Base-by-base conservation (phyloP, 2,797 vertebrate species). In the Xerus rutilus region DNA sequence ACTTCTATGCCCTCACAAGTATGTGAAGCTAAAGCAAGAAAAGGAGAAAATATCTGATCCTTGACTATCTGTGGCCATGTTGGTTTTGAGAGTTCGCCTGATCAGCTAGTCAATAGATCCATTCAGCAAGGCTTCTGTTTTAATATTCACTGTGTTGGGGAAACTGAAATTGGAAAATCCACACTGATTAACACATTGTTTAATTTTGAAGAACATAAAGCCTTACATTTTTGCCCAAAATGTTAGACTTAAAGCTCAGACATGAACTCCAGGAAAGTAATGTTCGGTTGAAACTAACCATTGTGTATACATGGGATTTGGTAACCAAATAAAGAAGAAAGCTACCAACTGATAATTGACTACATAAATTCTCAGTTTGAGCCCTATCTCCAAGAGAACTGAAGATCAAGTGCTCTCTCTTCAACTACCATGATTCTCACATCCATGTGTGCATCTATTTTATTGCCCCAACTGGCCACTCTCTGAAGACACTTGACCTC, bases 341-440 rank as follows among this genome's bases (percentile, higher is more conserved):
- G 99, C 98, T 99, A 99, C 98, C 99, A 99, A 97, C 99, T 99
- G n/a, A 98, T 99, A 96, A 99, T 99, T 98, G 99, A 99, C 98
- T 99, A 99, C 98, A 99, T 99, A 94, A 99, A 99, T 98, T 99
- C 98, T 95, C 99, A 99, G 96, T 99, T 99, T 98, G 99, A 99
- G 98, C 99, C 99, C 92, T 99, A 99, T 97, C 99, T 99, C 70
- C 99, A 99, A 98, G 99, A 99, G 99, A 99, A 95, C 97, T 99
- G 91, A 99, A 99, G 98, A 99, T 99, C 97, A 99, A 99, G 96
- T 99, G 99, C 94, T 99, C 99, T 79, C 99, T 99, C 88, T 99
- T 99, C 98, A 99, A 98, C 98, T 99, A 99, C 98, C 99, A 99
- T 6, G 99, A 99, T 97, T 99, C 99, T 11, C 99, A 99, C 64